Base-by-base conservation (phyloP, 2,797 vertebrate genomes). In the Thalassophryne amazonica region DNA sequence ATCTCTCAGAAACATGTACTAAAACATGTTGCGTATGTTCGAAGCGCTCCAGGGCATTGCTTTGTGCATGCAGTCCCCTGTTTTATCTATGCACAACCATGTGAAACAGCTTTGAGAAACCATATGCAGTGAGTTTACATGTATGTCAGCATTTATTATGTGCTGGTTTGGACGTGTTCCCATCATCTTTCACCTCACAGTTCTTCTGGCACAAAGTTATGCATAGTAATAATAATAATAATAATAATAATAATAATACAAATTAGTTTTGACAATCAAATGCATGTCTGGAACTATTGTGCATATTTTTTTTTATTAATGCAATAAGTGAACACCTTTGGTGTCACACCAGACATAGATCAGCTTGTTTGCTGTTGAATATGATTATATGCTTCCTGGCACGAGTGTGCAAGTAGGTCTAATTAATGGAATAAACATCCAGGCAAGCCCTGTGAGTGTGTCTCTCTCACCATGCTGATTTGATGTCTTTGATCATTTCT, bases 401-500 rank as follows among this genome's bases (percentile, higher is more conserved):
- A 71, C 4, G 23, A 62, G 50, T 57, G 16, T n/a, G 13, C 34
- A 46, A 63, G 56, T 23, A 31, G 58, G 45, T 40, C 38, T 75
- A 69, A 80, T 83, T 75, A 83, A 83, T 76, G 55, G 62, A 70
- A 73, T 60, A 61, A 63, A n/a, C 55, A 73, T 71, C 46, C 40
- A 18, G 49, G 60, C 2, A 24, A 58, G 69, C 50, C 57, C 46
- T 36, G 49, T 67, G 38, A 24, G 14, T 6, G 16, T 5, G 60
- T 78, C 69, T 55, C 58, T 74, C 78, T 80, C 48, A 28, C 29
- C 2, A 2, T 27, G 45, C 76, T 55, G 81, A 89, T 83, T 81
- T 63, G 83, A 90, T 89, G 87, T 86, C 80, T 77, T 22, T 23
- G 41, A 80, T 78, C 81, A 83, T 89, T 85, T 75, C 78, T 81